Evolutionary conservation across 2,797 vertebrate genomes (phyloP), one percentile per base, ranked within the genome.

Genomic region (Graptemys geographica): DNA sequence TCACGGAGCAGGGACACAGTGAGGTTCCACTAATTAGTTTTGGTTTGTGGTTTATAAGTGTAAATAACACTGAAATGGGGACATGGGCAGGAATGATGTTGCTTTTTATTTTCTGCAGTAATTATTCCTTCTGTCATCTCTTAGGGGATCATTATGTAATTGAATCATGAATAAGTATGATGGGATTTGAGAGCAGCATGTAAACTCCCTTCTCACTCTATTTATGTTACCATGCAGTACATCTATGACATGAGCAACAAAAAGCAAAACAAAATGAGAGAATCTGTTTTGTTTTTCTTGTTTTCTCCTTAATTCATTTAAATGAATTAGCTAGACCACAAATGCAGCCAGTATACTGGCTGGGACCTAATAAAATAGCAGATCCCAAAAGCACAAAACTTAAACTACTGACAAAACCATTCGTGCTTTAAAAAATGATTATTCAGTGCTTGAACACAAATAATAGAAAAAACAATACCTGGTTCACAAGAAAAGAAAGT

Each of bases 211-310:
- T 9, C 21, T 81, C 51, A 27, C 9, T 4, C 41, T 53, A 11
- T 5, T 49, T 53, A 8, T 25, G 51, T 74, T 0, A 1, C 8
- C 72, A 59, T 56, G 23, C 2, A 33, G 28, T 3, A 0, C 6
- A 41, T 9, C 83, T 16, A 27, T 12, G 33, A 16, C 53, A 28
- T 8, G 74, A 83, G 12, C 8, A 69, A 69, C n/a, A 69, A 69
- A 69, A n/a, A 57, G 9, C 27, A 57, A 65, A 59, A 31, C 6
- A 59, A 65, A 65, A 19, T 10, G 18, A 37, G 31, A 15, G 31
- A n/a, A 16, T n/a, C 33, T 69, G 28, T 33, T 69, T 69, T n/a
- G 33, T 37, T n/a, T 69, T 37, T 11, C n/a, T 72, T 72, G 33
- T 69, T 69, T 65, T 69, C 9, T 21, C 19, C 21, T 72, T 41